Base-by-base conservation (phyloP, 2,113 vertebrate genomes). In the Perognathus longimembris region DNA sequence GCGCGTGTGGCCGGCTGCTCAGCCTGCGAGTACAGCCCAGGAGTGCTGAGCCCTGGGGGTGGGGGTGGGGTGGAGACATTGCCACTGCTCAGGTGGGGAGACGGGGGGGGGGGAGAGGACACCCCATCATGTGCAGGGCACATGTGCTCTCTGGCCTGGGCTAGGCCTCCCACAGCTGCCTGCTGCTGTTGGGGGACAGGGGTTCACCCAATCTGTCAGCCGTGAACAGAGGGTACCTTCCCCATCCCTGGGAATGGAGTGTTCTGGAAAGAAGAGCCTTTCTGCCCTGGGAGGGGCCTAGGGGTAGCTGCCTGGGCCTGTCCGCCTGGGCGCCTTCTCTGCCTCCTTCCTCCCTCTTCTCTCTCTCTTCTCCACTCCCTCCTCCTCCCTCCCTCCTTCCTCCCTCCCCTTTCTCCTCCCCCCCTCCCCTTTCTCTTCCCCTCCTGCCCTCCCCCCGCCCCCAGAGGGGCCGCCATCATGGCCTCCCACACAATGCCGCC, bases 401-500 rank as follows among this genome's bases (percentile, higher is more conserved):
- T 17, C 1, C 4, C 24, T 22, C 18, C 8, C 28, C 9, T 12
- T 0, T 20, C 32, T 36, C 7, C 21, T 42, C 26, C 3, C 2
- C 7, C n/a, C 7, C 3, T 1, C 7, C 28, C 28, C 11, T 9
- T 7, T 15, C 45, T 12, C 7, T 5, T 36, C 2, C 28, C 59
- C 42, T 34, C 42, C 6, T 20, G 6, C 45, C 45, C 45, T 7
- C 45, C 59, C 59, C 32, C 42, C 61, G 17, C 11, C 11, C 11
- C 45, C 45, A n/a, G 40, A 42, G 34, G 85, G 94, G 92, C 42
- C 38, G 28, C n/a, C 76, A 6, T 63, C 40, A 10, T 15, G 85
- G 94, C 78, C 21, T 4, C 71, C 73, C 26, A 70, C 90, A 96
- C 95, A 95, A 95, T 88, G 90, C 78, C 64, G 45, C 20, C 2